Evolutionary conservation across 2,888 invertebrate species (phyloP), one percentile per base, ranked within the genome.

Genomic region (Papilio elwesi): DNA sequence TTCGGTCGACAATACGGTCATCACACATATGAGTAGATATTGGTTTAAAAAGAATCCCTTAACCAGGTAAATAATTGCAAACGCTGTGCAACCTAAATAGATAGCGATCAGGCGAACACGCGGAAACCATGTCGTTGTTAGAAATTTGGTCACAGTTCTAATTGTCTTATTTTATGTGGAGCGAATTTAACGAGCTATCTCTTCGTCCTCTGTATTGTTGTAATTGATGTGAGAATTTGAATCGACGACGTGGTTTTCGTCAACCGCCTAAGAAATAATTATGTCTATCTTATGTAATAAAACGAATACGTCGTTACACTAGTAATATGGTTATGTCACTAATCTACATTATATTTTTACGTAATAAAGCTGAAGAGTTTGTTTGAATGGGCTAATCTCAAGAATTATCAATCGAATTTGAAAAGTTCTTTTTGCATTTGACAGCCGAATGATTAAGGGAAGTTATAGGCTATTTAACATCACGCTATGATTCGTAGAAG

Each of bases 81-180:
- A 71, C 66, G 51, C 15, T 26, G 6, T 36, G 36, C 59, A 63
- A 68, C 71, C 71, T 16, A 59, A 48, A 72, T 48, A 72, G 71
- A 72, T 72, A 68, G 38, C 6, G 52, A 72, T 72, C 67, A 59
- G 16, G 43, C 52, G 53, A 36, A 43, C 12, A 68, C 53, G 62
- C 67, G 71, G 71, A 67, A 72, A 68, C 48, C 62, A 43, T 38
- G 49, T 53, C 66, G 59, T 51, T 63, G 63, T 72, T 62, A 16
- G 59, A 67, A 67, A 62, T 71, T 70, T 71, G 71, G 71, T 71
- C 71, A 71, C 59, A 71, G 57, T 66, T 63, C 59, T 67, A 53
- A 72, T 68, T 67, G 67, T 63, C 36, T 72, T 38, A 67, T 67
- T 70, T 51, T 72, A 63, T 68, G 63, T 72, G 53, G 62, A 62